Base-by-base conservation (phyloP, 1,140 invertebrate genomes). In the Zaprionus taronus region DNA sequence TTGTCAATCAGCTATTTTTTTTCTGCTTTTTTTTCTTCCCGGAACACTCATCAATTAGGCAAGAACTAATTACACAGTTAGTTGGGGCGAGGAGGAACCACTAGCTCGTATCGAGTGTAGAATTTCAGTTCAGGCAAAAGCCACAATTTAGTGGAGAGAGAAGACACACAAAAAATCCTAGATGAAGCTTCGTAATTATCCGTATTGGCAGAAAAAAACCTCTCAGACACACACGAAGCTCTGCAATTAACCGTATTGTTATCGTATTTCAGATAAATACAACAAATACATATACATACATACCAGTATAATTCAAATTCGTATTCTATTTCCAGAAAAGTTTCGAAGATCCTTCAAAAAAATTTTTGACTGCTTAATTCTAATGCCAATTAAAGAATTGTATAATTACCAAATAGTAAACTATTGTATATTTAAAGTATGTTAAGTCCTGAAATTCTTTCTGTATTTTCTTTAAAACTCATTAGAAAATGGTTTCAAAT, bases 41-140 rank as follows among this genome's bases (percentile, higher is more conserved):
- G 61, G 56, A 41, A 41, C 79, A 76, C 79, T 84, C 81, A 77
- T 84, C 73, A 84, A 77, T 83, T 83, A 81, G 82, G 67, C 67
- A 83, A 64, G 41, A 69, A 77, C 78, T 81, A 83, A 83, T 84
- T 83, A 84, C 65, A 84, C 68, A 64, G 73, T 72, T 53, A 64
- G 72, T 22, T 71, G n/a, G 17, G 28, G 2, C 14, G 12, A 24
- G n/a, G 41, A 22, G 17, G 11, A 2, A 12, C 47, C 22, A 14
- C 20, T 1, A 9, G 20, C 41, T 47, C 41, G 7, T 20, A 51
- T 12, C 20, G 20, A 51, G 47, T 24, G 20, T 24, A 24, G 20
- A 24, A 51, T 51, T 51, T 14, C 20, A 47, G 20, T 22, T 5
- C 47, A 22, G 47, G 17, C 7, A 49, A 49, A 49, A 49, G 38